phyloP scores from a whole-genome alignment of 1,140 invertebrate species.

The Spodoptera litura region DNA sequence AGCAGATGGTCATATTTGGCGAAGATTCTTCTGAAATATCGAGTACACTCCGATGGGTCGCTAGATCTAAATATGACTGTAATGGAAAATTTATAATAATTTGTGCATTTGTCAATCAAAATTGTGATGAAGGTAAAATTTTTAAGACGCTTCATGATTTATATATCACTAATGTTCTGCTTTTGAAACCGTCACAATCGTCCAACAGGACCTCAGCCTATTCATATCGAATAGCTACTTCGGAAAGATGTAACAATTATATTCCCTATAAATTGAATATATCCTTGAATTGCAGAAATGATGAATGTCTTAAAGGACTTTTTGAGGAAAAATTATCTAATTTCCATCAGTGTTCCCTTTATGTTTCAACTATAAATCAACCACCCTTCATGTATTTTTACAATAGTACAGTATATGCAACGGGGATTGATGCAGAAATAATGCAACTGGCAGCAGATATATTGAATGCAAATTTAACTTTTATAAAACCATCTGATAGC shows the following conservation, averaged over 20 bases:
- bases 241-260: constrained; percentile 62
- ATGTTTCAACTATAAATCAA: constrained; percentile 69
- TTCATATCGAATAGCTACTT: constrained; percentile 59
- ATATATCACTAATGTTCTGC: constrained; percentile 62
- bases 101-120: constrained; percentile 53
- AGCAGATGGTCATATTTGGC: constrained; percentile 69
- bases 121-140: constrained; percentile 62
- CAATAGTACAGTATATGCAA: constrained; percentile 52
- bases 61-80: constrained; percentile 59
- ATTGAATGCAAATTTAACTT: constrained; percentile 65
- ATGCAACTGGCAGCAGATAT: constrained; percentile 59
- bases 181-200: constrained; percentile 52
- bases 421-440: constrained; percentile 67
- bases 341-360: constrained; percentile 63
- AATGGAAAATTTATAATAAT: constrained; percentile 67
- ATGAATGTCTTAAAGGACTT: constrained; percentile 61
- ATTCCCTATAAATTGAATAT: constrained; percentile 53
- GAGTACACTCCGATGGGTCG: constrained; percentile 60
- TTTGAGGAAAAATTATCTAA: constrained; percentile 64
- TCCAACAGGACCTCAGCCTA: constrained; percentile 49
- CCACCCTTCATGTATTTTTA: constrained; percentile 70
- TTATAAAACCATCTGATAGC: constrained; percentile 53
- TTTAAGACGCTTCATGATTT: constrained; percentile 57
- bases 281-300: constrained; percentile 51
- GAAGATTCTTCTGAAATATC: constrained; percentile 61